Evolutionary conservation across 2,113 vertebrate genomes (phyloP).

Genomic region (Nipponia nippon): DNA sequence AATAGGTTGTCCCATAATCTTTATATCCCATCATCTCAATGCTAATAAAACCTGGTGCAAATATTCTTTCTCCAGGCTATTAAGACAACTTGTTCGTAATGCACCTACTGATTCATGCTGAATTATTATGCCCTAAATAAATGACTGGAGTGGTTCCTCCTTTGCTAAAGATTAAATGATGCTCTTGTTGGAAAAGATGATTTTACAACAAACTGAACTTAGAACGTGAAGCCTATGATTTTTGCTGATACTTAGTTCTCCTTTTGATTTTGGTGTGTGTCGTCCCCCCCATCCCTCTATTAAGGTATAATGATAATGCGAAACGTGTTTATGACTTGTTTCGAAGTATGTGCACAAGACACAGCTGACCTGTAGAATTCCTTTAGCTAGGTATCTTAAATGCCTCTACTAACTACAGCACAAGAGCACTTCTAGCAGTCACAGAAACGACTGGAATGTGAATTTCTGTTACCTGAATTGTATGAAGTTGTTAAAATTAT

Average conservation of each 20-base stretch:
- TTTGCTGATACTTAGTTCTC: not conserved
- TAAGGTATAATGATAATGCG: not conserved
- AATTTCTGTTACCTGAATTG: constrained; percentile 67
- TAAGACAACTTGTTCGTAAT: not conserved
- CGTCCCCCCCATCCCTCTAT: not conserved
- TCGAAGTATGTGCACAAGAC: not conserved
- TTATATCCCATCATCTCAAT: not conserved
- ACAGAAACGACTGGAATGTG: constrained; percentile 64
- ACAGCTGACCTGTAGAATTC: not conserved
- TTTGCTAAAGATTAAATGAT: constrained; percentile 26
- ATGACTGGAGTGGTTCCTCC: constrained; percentile 21
- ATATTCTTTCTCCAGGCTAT: not conserved
- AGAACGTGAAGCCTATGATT: not conserved
- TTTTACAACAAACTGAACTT: not conserved
- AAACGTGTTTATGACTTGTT: constrained; percentile 6
- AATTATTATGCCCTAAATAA: not conserved
- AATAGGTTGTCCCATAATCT: not conserved
- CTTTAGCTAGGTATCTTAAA: not conserved
- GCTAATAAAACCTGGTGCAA: not conserved
- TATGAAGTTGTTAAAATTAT: constrained; percentile 25
- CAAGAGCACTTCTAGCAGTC: constrained; percentile 44
- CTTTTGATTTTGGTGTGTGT: not conserved
- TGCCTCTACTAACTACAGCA: not conserved
- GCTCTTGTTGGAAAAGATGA: constrained; percentile 13
- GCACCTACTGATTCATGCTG: not conserved